These are phyloP conservation scores for Oceanodroma tethys DNA, from an alignment of 2,113 vertebrate species.

Conservation along the genomic window DNA sequence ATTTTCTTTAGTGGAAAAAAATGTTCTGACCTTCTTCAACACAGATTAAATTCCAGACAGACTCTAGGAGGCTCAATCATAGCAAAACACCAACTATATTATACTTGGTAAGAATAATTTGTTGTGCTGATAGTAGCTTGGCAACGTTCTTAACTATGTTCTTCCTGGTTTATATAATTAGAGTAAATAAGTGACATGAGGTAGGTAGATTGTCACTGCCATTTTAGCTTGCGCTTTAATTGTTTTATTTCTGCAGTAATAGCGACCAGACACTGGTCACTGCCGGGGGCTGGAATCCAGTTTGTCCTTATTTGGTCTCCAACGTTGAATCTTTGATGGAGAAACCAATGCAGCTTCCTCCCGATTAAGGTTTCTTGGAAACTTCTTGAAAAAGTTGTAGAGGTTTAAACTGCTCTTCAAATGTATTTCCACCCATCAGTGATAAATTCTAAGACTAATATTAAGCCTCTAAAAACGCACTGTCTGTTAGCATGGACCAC, in stretches of 20 bases:
- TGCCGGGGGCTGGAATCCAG: neutral
- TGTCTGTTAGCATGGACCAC: rapidly evolving
- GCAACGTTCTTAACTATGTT: neutral
- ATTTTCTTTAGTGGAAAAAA: neutral
- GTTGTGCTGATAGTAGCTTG: constrained; percentile 49
- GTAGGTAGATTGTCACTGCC: neutral
- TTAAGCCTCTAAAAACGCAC: neutral
- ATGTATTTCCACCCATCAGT: neutral
- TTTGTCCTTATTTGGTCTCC: neutral
- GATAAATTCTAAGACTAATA: neutral
- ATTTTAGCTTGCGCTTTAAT: neutral
- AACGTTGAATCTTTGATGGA: neutral
- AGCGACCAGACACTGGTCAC: neutral
- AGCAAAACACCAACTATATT: neutral
- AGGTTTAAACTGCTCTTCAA: neutral
- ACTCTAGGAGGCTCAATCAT: neutral
- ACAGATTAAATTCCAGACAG: constrained; percentile 10
- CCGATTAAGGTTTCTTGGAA: neutral
- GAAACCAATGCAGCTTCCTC: rapidly evolving
- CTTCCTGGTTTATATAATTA: constrained; percentile 49
- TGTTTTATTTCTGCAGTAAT: neutral
- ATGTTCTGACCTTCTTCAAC: neutral
- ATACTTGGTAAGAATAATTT: neutral
- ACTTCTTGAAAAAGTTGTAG: neutral
- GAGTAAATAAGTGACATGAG: constrained; percentile 48